Evolutionary conservation across 2,797 vertebrate genomes (phyloP), one percentile per base, ranked within the genome.

Genomic region (Enteromius viviparus): DNA sequence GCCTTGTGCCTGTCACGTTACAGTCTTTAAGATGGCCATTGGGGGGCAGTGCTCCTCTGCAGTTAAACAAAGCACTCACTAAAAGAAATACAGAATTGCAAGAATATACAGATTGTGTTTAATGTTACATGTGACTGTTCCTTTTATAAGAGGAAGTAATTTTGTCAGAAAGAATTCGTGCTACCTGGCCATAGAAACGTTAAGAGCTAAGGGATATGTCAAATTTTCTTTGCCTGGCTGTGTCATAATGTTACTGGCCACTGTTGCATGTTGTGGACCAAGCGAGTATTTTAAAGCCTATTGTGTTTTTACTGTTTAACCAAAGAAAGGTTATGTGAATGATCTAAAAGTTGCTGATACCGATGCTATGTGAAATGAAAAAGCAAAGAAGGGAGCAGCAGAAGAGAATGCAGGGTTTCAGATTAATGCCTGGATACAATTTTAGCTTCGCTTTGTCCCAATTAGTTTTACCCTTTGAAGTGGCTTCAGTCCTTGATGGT

Each of bases 41-140:
- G 47, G 84, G 62, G 78, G 84, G 84, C 84, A 81, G 65, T 85
- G 65, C 45, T 76, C 42, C 66, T 81, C 68, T 85, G 32, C 23
- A 49, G 4, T 45, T 51, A 21, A 34, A 19, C 7, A 72, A 23
- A 65, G 29, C 62, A 34, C 15, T 19, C 29, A 9, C 15, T 65
- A 17, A 65, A 65, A 4, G 14, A 23, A 69, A 62, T 34, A 15
- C 14, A 58, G 12, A 83, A 55, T 32, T 64, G 40, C 75, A 34
- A 15, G 15, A 45, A 21, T 23, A 4, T 37, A 47, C 8, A 29
- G 4, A 23, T 17, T 58, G 26, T 49, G 14, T 81, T 49, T 34
- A 51, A 64, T 64, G 17, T 64, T 6, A 64, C 23, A n/a, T 34
- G 45, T 55, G 76, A 66, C 64, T 69, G 29, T 77, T 79, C 49